These are phyloP conservation scores for Enteromius viviparus DNA, from an alignment of 2,797 vertebrate genomes.

Conservation along the genomic window DNA sequence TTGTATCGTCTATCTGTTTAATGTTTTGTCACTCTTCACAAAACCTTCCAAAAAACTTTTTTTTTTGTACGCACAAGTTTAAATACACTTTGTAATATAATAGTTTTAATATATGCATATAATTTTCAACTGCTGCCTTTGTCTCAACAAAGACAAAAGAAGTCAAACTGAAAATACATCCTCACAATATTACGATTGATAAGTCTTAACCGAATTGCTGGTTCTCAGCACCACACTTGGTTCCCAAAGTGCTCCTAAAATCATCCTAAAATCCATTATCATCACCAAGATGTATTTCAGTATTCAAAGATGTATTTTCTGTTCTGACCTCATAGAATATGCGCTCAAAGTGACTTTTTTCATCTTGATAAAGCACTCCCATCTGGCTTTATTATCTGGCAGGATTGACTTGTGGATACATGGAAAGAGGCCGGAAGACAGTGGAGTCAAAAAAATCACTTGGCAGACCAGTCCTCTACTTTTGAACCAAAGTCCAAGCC, in stretches of 20 bases:
- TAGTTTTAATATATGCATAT: neutral
- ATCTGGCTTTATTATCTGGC: constrained; percentile 36
- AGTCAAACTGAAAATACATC: constrained; percentile 74
- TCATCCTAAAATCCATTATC: neutral
- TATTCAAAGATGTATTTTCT: constrained; percentile 50
- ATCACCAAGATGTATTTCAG: constrained; percentile 15
- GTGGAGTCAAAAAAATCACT: constrained; percentile 12
- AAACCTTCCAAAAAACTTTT: constrained; percentile 2
- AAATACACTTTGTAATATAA: constrained; percentile 39
- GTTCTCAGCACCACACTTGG: constrained; percentile 45
- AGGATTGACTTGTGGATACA: neutral
- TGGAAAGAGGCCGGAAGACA: constrained; percentile 24
- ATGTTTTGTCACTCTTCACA: neutral
- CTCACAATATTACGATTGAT: constrained; percentile 72
- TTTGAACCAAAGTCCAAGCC: neutral
- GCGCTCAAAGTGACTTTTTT: constrained; percentile 55
- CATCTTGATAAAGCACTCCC: constrained; percentile 36
- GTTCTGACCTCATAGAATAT: constrained; percentile 51
- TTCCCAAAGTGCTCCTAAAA: constrained; percentile 45
- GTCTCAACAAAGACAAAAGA: constrained; percentile 65
- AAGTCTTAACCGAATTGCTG: constrained; percentile 61
- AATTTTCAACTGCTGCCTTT: constrained; percentile 68
- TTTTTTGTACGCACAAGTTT: constrained; percentile 59
- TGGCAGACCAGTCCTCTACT: neutral
- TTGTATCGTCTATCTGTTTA: neutral